phyloP scores from a whole-genome alignment of 2,797 vertebrate species.

The Bovichtus diacanthus region DNA sequence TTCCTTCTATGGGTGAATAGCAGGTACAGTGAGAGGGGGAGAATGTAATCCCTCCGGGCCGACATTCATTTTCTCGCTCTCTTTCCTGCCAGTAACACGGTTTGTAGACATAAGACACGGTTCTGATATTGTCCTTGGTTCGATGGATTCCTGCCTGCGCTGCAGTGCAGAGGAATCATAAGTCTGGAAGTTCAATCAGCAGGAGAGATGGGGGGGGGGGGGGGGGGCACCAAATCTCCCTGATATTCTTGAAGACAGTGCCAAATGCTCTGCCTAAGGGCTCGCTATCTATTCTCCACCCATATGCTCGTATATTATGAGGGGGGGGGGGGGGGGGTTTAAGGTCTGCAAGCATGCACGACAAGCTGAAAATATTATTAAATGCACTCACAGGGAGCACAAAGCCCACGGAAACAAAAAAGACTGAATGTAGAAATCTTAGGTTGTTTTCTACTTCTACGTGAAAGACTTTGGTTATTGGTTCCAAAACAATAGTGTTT shows the following conservation, averaged over 20 bases:
- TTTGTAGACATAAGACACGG: slow-evolving; percentile 54
- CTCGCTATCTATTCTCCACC: slow-evolving; percentile 41
- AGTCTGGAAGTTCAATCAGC: slow-evolving; percentile 58
- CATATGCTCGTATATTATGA: slow-evolving; percentile 13
- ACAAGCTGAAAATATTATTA: slow-evolving; percentile 8
- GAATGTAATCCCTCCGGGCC: slow-evolving; percentile 59
- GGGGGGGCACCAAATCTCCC: slow-evolving; percentile 44
- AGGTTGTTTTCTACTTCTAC: too few relatives aligned
- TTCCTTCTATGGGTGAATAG: slow-evolving; percentile 32
- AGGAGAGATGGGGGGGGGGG: slow-evolving; percentile 20
- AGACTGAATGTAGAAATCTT: neutral
- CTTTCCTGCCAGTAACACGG: slow-evolving; percentile 34
- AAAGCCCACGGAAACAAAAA: neutral
- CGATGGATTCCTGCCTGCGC: slow-evolving; percentile 60
- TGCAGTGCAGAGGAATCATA: slow-evolving; percentile 55
- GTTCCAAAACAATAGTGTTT: neutral
- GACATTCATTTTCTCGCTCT: slow-evolving; percentile 66
- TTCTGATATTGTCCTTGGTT: slow-evolving; percentile 66
- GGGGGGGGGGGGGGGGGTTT: too few relatives aligned
- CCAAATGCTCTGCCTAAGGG: slow-evolving; percentile 49
- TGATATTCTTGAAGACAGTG: slow-evolving; percentile 42
- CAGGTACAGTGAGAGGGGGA: slow-evolving; percentile 35
- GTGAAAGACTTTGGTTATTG: neutral
- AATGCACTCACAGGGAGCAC: neutral
- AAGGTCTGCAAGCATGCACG: neutral